Evolutionary conservation across 1,140 invertebrate genomes (phyloP), one percentile per base, ranked within the genome.

Genomic region (Lepidotrigona ventralis): DNA sequence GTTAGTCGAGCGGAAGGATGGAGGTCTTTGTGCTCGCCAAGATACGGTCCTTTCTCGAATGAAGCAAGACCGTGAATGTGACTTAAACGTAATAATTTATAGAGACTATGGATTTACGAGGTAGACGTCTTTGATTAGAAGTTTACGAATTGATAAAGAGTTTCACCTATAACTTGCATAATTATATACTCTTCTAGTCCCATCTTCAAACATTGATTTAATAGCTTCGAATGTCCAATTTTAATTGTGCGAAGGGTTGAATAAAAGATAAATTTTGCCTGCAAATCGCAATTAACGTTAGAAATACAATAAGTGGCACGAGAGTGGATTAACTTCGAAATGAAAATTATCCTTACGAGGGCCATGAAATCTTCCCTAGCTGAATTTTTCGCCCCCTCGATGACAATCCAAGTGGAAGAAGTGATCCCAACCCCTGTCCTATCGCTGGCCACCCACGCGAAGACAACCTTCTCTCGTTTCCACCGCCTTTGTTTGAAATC

Each of bases 401-500:
- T 79, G 76, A 74, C 63, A 85, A 89, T 80, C 77, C 75, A 72
- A 66, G 80, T 71, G 85, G 84, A 88, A 86, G 82, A 88, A 88
- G 85, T 72, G 84, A 73, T 79, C 60, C 77, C 79, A 71, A 66
- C 39, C 56, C 80, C 70, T n/a, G 58, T 79, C 46, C 80, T 60
- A 56, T 73, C 68, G 69, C 56, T 66, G 69, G 77, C 64, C 70
- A 83, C 60, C 72, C 79, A 71, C 70, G 79, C 58, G 69, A 81
- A 73, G 83, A 74, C 74, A 80, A 81, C 78, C 77, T 60, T 63
- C 77, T 66, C 63, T 64, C 46, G 64, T 68, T 74, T 54, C 58
- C 58, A 69, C 68, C 71, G 81, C 83, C 83, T 89, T 90, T 90
- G 86, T 90, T 90, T 90, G 86, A 89, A 90, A 89, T 89, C 87